Base-by-base conservation (phyloP, 2,888 invertebrate genomes). In the Eupeodes latifasciatus region DNA sequence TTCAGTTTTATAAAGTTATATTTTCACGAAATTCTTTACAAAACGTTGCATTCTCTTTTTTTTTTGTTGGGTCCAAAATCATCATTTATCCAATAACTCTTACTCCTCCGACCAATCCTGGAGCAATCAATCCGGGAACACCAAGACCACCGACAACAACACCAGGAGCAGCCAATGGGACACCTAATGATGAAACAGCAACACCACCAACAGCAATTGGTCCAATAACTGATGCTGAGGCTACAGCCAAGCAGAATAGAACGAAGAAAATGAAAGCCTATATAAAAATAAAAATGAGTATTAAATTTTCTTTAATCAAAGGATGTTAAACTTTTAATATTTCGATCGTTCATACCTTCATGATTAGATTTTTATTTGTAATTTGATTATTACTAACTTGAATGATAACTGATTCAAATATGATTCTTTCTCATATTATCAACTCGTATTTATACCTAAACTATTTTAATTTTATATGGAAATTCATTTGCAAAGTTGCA, bases 221-320 rank as follows among this genome's bases (percentile, higher is more conserved):
- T 67, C 83, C 79, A 40, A 88, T 74, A 36, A 88, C 87, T 57
- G 84, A 81, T 34, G 87, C 87, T 74, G 87, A 88, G 57, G 87
- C 87, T 53, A 84, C 74, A 2, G 87, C 87, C 87, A 88, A 81
- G 81, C 87, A 88, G 87, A 88, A 84, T 12, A 88, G 81, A 80
- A 77, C 87, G 59, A 88, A 87, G 87, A 84, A 88, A 88, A 88
- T 88, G 80, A 88, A 81, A 51, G 74, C 84, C 87, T 88, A 12
- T 5, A 80, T 19, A 0, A 47, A 34, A 34, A 12, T 3, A 36
- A 59, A 59, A 36, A 27, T 5, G 10, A 57, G 4, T 12, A 5
- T 4, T 5, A 19, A 1, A 34, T 0, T 12, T 27, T 5, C 34
- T 59, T 6, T 7, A n/a, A 59, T 59, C 6, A 9, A 36, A 59